Evolutionary conservation across 2,888 invertebrate species (phyloP).

Genomic region (Deilephila porcellus): DNA sequence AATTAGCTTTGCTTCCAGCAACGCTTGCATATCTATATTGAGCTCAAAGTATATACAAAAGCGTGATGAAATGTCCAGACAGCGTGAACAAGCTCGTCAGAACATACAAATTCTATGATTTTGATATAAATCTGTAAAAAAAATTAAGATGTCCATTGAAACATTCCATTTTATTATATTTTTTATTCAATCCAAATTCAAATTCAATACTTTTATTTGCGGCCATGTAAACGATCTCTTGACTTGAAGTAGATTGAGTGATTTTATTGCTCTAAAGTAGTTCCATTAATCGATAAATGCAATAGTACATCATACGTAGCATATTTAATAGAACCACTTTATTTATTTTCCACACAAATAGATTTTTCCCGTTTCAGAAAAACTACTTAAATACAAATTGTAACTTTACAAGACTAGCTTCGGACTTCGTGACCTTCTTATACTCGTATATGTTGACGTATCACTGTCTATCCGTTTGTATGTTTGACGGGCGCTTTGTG

Average conservation of each 20-base stretch:
- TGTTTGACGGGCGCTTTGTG: constrained; percentile 83
- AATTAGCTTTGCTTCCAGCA: constrained; percentile 7
- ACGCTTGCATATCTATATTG: constrained; percentile 1
- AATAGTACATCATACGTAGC: not conserved
- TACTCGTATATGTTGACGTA: constrained; percentile 32
- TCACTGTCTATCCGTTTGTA: constrained; percentile 62
- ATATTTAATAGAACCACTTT: not conserved
- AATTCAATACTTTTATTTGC: constrained; percentile 16
- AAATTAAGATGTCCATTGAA: not conserved
- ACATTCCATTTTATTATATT: not conserved
- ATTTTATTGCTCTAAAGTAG: not conserved
- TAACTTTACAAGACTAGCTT: not conserved
- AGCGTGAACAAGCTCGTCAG: not conserved
- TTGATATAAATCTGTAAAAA: too few relatives aligned
- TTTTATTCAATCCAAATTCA: not conserved
- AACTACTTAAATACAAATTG: not conserved
- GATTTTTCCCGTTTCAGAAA: not conserved
- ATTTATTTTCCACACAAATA: not conserved
- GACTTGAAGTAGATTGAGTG: not conserved
- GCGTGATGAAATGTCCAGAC: not conserved
- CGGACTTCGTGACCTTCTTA: constrained; percentile 55
- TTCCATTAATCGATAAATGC: not conserved
- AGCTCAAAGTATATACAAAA: not conserved
- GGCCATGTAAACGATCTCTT: too few relatives aligned
- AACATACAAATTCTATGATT: not conserved